Evolutionary conservation across 2,113 vertebrate species (phyloP).

Genomic region (Ancistrus triradiatus): DNA sequence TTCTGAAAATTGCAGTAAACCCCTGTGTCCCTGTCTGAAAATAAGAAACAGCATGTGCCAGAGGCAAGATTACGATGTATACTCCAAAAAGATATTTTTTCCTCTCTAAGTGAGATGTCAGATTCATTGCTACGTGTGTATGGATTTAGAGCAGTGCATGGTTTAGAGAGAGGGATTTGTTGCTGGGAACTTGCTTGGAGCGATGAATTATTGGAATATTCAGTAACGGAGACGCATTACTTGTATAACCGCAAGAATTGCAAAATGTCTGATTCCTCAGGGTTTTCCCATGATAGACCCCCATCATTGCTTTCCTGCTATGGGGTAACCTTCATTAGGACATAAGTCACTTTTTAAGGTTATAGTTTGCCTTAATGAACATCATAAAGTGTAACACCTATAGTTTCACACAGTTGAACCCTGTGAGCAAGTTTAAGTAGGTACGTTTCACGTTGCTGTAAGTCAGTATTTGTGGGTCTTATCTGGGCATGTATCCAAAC

Average conservation of each 20-base stretch:
- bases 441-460: background rate
- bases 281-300: background rate
- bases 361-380: background rate
- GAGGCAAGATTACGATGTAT: too few relatives aligned
- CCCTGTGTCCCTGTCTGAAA: too few relatives aligned
- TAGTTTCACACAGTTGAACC: constrained; percentile 18
- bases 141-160: too few relatives aligned
- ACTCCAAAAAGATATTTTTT: too few relatives aligned
- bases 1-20: too few relatives aligned
- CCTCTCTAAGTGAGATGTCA: too few relatives aligned
- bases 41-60: too few relatives aligned
- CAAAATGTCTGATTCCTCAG: background rate
- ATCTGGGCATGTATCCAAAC: background rate
- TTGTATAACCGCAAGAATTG: background rate
- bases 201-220: too few relatives aligned
- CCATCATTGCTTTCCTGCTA: background rate
- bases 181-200: too few relatives aligned
- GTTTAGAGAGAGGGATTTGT: too few relatives aligned
- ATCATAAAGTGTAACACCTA: constrained; percentile 13
- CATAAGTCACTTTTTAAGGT: background rate
- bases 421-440: constrained; percentile 13
- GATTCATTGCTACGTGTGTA: too few relatives aligned
- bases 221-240: background rate
- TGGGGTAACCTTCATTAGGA: background rate
- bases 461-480: background rate